These are phyloP conservation scores for Stenopsyche tienmushanensis DNA, from an alignment of 1,140 invertebrate genomes.

Conservation along the genomic window DNA sequence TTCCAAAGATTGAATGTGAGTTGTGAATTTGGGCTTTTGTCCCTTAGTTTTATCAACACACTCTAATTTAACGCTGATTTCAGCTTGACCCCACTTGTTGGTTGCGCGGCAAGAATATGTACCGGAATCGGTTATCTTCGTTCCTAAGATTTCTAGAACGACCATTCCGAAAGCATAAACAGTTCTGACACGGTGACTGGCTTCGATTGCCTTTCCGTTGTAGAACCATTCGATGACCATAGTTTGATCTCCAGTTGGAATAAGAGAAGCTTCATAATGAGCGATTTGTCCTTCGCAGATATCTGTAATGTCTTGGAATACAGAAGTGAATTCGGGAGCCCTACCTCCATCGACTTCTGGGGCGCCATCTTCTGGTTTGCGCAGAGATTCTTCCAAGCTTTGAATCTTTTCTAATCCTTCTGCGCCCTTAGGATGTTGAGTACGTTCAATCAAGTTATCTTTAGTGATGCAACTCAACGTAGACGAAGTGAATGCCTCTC, in stretches of 20 bases:
- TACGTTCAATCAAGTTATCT: conserved; percentile 80
- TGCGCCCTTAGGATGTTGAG: conserved; percentile 90
- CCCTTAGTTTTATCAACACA: conserved; percentile 83
- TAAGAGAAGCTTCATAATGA: conserved; percentile 91
- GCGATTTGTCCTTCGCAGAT: conserved; percentile 88
- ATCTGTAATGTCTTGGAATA: conserved; percentile 79
- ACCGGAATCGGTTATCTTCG: conserved; percentile 85
- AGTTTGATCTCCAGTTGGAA: conserved; percentile 91
- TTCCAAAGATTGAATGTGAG: conserved; percentile 81
- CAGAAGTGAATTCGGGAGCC: conserved; percentile 83
- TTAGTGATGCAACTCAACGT: conserved; percentile 83
- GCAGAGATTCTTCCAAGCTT: conserved; percentile 83
- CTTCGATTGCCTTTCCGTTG: conserved; percentile 85
- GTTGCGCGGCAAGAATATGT: conserved; percentile 84
- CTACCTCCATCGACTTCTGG: conserved; percentile 74
- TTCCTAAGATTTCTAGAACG: conserved; percentile 89
- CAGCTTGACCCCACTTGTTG: conserved; percentile 85
- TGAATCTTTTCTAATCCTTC: conserved; percentile 89
- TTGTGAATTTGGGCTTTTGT: conserved; percentile 84
- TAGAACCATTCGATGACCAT: conserved; percentile 99
- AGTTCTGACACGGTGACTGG: conserved; percentile 85
- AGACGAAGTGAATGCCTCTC: conserved; percentile 89
- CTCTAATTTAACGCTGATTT: conserved; percentile 80
- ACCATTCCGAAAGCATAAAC: conserved; percentile 95
- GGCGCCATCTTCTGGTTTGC: conserved; percentile 65